These are phyloP conservation scores for Fulmarus glacialis DNA, from an alignment of 2,113 vertebrate species.

Conservation along the genomic window DNA sequence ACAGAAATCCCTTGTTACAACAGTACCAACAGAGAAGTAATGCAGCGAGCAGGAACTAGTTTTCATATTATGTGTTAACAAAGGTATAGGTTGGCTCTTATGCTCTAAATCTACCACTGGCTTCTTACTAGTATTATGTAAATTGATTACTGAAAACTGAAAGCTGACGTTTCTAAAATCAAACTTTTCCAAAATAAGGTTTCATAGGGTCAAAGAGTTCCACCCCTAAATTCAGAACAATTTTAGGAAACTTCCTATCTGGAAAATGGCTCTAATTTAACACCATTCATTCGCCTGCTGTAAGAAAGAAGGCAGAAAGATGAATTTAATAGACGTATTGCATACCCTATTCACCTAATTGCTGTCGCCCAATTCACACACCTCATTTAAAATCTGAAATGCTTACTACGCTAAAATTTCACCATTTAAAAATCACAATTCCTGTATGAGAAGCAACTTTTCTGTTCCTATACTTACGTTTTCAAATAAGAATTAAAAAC, in stretches of 20 bases:
- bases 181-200: background rate
- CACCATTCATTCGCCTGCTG: background rate
- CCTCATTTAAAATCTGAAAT: background rate
- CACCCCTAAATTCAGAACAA: background rate
- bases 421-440: background rate
- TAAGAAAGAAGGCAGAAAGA: background rate
- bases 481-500: background rate
- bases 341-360: background rate
- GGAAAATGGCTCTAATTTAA: background rate
- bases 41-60: background rate
- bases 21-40: rapidly evolving
- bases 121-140: background rate
- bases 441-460: background rate
- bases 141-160: background rate
- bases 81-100: background rate
- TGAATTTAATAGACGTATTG: background rate
- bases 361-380: background rate
- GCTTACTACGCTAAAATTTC: background rate
- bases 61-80: background rate
- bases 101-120: background rate
- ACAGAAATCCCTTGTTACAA: background rate
- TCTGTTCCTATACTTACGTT: background rate
- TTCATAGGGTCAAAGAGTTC: background rate
- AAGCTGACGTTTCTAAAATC: background rate
- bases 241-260: background rate